These are phyloP conservation scores for Ladona fulva DNA, from an alignment of 1,140 invertebrate genomes.

Conservation along the genomic window DNA sequence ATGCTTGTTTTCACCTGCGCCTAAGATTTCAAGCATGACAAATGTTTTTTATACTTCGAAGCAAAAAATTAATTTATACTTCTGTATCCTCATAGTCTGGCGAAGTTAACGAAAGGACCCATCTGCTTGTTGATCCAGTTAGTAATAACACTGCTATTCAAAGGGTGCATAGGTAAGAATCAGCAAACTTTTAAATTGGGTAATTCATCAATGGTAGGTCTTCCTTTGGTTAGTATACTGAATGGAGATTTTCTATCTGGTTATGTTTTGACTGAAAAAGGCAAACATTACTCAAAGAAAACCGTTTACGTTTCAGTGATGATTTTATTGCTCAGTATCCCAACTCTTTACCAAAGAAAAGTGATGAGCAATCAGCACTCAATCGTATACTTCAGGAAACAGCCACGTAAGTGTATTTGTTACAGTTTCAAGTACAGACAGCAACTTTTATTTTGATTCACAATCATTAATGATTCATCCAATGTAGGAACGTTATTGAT, in stretches of 20 bases:
- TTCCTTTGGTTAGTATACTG: neutral
- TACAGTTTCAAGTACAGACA: neutral
- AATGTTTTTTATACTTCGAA: too few species aligned
- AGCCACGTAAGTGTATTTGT: constrained; percentile 58
- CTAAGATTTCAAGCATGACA: too few species aligned
- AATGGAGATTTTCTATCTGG: neutral
- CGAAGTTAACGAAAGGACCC: constrained; percentile 56
- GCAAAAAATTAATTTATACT: too few species aligned
- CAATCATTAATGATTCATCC: neutral
- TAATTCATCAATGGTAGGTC: neutral
- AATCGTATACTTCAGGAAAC: constrained; percentile 80
- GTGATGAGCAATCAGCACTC: constrained; percentile 79
- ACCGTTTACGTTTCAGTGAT: constrained; percentile 44
- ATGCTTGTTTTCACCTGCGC: too few species aligned
- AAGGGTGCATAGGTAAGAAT: constrained; percentile 43
- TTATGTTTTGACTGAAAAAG: neutral
- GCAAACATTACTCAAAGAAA: neutral
- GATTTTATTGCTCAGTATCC: constrained; percentile 51
- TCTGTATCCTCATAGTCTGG: constrained; percentile 37
- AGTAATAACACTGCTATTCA: constrained; percentile 53
- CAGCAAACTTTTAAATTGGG: too few species aligned
- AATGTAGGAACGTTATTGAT: constrained; percentile 71
- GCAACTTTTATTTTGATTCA: neutral
- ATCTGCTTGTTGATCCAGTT: constrained; percentile 56
- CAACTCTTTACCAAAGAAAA: constrained; percentile 61